Conservation (phyloP, 2,797 vertebrate species). For the Phoeniculus purpureus region DNA sequence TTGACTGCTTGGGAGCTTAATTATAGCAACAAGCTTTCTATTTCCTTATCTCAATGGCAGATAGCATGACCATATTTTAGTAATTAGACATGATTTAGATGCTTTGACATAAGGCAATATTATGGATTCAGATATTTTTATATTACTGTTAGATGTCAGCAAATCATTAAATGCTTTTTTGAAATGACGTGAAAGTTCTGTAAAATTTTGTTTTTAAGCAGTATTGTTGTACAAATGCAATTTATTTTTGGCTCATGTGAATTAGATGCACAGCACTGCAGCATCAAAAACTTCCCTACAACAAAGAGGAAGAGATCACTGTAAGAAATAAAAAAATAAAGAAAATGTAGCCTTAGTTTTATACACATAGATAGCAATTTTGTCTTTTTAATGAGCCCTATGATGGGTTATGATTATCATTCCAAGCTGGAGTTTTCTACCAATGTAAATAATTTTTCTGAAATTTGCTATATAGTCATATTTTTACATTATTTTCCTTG, state of each 20-base stretch:
- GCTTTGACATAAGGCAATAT: background rate
- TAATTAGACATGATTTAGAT: background rate
- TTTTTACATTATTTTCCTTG: background rate
- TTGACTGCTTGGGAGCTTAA: constrained; percentile 32
- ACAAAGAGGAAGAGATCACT: background rate
- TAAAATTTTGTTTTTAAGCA: background rate
- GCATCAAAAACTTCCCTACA: background rate
- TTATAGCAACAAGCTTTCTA: constrained; percentile 41
- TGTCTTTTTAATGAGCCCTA: background rate
- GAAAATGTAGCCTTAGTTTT: background rate
- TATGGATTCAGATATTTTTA: background rate
- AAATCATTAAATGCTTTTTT: background rate
- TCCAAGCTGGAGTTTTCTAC: background rate
- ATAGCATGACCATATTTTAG: constrained; percentile 1
- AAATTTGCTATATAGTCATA: background rate
- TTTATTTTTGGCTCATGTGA: background rate
- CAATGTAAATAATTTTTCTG: background rate
- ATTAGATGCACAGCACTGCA: background rate
- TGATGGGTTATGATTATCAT: background rate
- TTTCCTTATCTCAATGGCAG: background rate
- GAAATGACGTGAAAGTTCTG: background rate
- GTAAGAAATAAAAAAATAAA: background rate
- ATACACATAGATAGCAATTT: background rate
- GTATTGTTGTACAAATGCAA: background rate
- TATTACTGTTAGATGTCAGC: background rate